Evolutionary conservation across 2,113 vertebrate genomes (phyloP).

Genomic region (Oenanthe oenanthe): DNA sequence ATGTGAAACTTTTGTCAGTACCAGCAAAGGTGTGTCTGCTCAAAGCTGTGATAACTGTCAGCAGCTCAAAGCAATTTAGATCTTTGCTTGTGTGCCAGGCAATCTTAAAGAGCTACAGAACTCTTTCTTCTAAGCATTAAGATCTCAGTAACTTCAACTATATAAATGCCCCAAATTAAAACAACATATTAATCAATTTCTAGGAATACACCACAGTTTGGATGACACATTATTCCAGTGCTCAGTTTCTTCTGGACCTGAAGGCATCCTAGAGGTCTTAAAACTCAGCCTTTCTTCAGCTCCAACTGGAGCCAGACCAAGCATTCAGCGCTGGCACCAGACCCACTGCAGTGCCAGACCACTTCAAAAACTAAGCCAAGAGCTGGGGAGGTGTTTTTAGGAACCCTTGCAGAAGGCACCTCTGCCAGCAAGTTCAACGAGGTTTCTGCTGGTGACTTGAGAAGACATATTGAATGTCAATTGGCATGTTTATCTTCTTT

Average conservation of each 20-base stretch:
- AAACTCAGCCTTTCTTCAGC: not conserved
- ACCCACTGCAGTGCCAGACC: not conserved
- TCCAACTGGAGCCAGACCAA: conserved; percentile 27
- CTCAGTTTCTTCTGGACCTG: conserved; percentile 15
- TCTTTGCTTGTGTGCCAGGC: not conserved
- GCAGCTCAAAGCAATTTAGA: not conserved
- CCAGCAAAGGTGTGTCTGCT: conserved; percentile 22
- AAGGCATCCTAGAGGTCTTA: not conserved
- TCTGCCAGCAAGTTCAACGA: not conserved
- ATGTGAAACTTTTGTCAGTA: conserved; percentile 5
- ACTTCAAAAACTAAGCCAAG: conserved; percentile 6
- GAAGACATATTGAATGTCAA: conserved; percentile 32
- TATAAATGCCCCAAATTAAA: not conserved
- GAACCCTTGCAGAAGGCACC: conserved; percentile 4
- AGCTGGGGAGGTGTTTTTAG: not conserved
- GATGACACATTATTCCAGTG: not conserved
- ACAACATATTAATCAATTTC: not conserved
- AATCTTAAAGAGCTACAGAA: not conserved
- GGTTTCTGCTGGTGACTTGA: conserved; percentile 22
- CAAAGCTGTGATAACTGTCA: not conserved
- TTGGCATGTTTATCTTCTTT: conserved; percentile 46
- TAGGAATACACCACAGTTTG: conserved; percentile 21
- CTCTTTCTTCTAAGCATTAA: not conserved
- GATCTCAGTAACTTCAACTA: not conserved
- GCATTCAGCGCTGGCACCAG: not conserved